Percentiles rank a stretch among this genome's conserved stretches.
These are phyloP conservation scores for Prosapia bicincta DNA, from an alignment of 2,888 invertebrate genomes.

Conservation along the genomic window DNA sequence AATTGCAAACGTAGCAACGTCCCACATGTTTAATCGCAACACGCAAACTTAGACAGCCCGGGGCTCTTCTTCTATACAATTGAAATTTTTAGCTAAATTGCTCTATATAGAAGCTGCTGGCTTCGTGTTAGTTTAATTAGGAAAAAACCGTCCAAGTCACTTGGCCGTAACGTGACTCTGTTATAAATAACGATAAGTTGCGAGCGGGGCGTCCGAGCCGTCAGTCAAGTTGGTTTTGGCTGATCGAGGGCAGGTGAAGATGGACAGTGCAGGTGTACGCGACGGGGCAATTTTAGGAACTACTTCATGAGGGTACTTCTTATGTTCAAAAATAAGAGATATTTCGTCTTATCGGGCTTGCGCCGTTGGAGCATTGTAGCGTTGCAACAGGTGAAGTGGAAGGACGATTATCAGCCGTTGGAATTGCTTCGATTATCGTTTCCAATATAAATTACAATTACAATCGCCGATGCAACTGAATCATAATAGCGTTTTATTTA, in stretches of 20 bases:
- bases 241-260: not conserved
- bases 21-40: no score
- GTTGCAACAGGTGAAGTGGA: not conserved
- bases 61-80: no score
- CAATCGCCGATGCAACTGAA: not conserved
- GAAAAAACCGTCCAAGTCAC: not conserved
- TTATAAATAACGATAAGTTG: not conserved
- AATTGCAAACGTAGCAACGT: no score
- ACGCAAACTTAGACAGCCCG: no score
- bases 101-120: not conserved
- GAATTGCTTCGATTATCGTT: not conserved
- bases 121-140: not conserved
- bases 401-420: not conserved
- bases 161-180: not conserved
- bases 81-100: not conserved
- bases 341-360: not conserved
- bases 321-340: slow-evolving; percentile 1
- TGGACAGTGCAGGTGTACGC: not conserved
- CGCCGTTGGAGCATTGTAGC: not conserved
- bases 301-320: not conserved
- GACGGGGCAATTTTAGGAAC: not conserved
- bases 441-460: not conserved
- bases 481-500: not conserved
- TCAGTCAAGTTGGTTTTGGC: not conserved
- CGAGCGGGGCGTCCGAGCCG: not conserved